Evolutionary conservation across 2,113 vertebrate genomes (phyloP).

Genomic region (Mesoclemmys tuberculata): DNA sequence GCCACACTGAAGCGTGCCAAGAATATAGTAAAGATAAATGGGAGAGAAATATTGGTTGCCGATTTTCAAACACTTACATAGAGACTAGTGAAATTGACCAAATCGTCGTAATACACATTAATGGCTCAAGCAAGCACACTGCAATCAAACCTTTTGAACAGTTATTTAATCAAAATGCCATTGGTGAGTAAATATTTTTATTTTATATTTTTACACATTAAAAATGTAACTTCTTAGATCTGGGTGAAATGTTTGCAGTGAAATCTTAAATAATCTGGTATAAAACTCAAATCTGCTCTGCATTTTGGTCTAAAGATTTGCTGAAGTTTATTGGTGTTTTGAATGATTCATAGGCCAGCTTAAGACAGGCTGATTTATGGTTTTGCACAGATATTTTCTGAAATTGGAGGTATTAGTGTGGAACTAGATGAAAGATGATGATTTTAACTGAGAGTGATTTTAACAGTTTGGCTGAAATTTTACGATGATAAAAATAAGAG

Average conservation of each 20-base stretch:
- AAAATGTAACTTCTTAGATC: neutral
- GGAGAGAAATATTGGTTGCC: constrained; percentile 53
- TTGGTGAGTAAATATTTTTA: constrained; percentile 66
- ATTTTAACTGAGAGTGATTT: neutral
- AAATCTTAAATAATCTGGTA: neutral
- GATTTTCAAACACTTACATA: constrained; percentile 57
- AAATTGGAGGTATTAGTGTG: neutral
- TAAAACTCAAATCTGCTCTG: neutral
- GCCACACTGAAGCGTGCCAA: constrained; percentile 58
- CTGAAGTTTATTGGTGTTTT: neutral
- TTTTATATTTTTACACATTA: neutral
- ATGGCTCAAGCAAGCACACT: constrained; percentile 71
- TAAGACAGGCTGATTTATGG: neutral
- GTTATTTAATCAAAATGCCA: constrained; percentile 63
- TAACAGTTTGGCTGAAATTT: neutral
- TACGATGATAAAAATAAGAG: neutral
- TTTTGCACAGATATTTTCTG: neutral
- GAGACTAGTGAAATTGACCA: neutral
- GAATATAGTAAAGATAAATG: constrained; percentile 48
- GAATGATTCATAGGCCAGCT: neutral
- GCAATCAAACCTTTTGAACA: constrained; percentile 71
- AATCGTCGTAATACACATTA: constrained; percentile 60
- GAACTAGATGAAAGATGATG: neutral
- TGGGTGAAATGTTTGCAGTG: neutral
- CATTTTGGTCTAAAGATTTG: neutral